phyloP scores from a whole-genome alignment of 2,888 invertebrate genomes.

The Spicauda simplicius region DNA sequence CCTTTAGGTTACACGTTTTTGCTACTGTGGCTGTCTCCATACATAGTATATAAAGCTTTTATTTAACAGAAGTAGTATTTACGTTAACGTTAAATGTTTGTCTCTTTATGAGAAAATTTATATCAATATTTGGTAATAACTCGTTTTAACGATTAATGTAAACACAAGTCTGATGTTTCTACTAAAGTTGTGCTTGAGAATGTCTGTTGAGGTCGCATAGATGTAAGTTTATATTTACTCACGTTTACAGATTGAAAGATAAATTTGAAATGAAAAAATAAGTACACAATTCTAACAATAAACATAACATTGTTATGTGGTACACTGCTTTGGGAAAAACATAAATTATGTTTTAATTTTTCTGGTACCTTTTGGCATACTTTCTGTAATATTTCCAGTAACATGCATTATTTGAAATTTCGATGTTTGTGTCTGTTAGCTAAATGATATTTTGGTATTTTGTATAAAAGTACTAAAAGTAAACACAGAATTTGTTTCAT shows the following conservation, averaged over 20 bases:
- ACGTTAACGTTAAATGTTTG: constrained; percentile 59
- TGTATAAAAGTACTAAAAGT: constrained; percentile 65
- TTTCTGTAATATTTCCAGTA: constrained; percentile 31
- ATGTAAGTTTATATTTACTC: constrained; percentile 56
- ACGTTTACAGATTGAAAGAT: constrained; percentile 13
- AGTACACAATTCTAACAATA: no score
- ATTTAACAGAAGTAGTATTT: constrained; percentile 68
- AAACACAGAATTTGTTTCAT: neutral
- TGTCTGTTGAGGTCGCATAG: constrained; percentile 59
- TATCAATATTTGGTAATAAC: constrained; percentile 33
- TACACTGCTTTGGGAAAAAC: constrained; percentile 6
- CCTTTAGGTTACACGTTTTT: constrained; percentile 9
- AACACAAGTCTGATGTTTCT: constrained; percentile 76
- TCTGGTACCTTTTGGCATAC: neutral
- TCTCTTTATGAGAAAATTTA: constrained; percentile 50
- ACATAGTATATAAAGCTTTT: constrained; percentile 50
- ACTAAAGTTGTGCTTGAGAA: constrained; percentile 63
- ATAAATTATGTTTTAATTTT: neutral
- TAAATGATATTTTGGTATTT: constrained; percentile 71
- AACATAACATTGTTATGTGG: neutral
- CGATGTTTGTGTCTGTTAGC: constrained; percentile 54
- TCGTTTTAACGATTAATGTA: constrained; percentile 52
- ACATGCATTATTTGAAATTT: constrained; percentile 47
- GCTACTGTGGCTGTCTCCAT: constrained; percentile 15
- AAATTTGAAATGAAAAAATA: constrained; percentile 8